phyloP scores from a whole-genome alignment of 2,113 vertebrate species.

The Daubentonia madagascariensis region DNA sequence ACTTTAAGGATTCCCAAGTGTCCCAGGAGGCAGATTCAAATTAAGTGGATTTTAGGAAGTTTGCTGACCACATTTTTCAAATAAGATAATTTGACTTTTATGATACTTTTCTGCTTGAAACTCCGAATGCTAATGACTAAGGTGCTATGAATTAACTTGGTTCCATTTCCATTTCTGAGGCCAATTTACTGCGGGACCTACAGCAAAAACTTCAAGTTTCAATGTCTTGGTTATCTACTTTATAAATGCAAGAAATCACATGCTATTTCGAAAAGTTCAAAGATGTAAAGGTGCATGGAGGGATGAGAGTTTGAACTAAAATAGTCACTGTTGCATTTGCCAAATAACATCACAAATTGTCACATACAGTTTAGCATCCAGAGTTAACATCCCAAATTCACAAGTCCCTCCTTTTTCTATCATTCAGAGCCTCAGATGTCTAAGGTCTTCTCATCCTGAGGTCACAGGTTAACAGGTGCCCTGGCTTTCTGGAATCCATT shows the following conservation, averaged over 20 bases:
- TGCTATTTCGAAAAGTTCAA: background rate
- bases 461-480: slow-evolving; percentile 57
- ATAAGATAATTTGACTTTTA: background rate
- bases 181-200: background rate
- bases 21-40: background rate
- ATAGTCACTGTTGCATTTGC: background rate
- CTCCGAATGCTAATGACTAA: background rate
- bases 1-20: background rate
- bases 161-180: background rate
- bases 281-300: background rate
- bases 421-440: slow-evolving; percentile 23
- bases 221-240: background rate
- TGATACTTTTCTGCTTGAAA: background rate
- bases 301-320: background rate
- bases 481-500: slow-evolving; percentile 39
- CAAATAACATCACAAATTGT: background rate
- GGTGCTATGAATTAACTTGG: background rate
- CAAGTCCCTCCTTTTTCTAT: background rate
- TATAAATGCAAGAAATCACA: background rate
- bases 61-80: background rate
- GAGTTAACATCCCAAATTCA: background rate
- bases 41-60: background rate
- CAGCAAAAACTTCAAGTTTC: background rate
- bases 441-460: slow-evolving; percentile 50
- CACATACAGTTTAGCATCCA: background rate